Base-by-base conservation (phyloP, 2,797 vertebrate genomes). In the Eulemur coronatus region DNA sequence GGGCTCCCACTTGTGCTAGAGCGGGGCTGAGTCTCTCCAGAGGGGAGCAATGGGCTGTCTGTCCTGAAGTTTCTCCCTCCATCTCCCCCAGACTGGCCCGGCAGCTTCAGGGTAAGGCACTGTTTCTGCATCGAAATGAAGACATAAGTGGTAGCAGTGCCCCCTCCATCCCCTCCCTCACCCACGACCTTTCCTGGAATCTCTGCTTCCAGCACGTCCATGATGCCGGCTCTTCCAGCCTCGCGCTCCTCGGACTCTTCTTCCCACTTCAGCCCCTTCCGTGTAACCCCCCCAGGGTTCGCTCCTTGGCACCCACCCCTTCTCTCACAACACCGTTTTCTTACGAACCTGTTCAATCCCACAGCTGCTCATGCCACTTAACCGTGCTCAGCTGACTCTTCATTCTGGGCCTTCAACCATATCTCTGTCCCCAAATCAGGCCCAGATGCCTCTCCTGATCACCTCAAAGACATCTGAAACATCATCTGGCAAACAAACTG, bases 121-220 rank as follows among this genome's bases (percentile, higher is more conserved):
- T 20, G 12, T 59, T 89, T 95, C 59, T 24, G 38, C 14, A 28
- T 57, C 18, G 33, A 48, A 79, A 14, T 90, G 69, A 43, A 75
- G 59, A 78, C 13, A 20, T 2, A 5, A 28, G 26, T 78, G 67
- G 41, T 5, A 52, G 33, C n/a, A 22, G 46, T 41, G 17, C 30
- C 24, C 13, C 4, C 4, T 24, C 11, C 35, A n/a, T 1, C 0
- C 76, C 4, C 5, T 14, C 14, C 15, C 4, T 10, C 61, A 30
- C 46, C 46, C 18, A 1, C 5, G 61, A 61, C 0, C 4, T 17
- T 3, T 70, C 12, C 59, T 38, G 12, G 80, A 73, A 48, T 52
- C 38, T 67, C 41, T 48, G 46, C 55, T 69, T 48, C 50, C 10
- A 0, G 2, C 0, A 10, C 17, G 18, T 78, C 61, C 17, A 0